Conservation (phyloP, 2,113 vertebrate species). For the Zosterops japonicus region DNA sequence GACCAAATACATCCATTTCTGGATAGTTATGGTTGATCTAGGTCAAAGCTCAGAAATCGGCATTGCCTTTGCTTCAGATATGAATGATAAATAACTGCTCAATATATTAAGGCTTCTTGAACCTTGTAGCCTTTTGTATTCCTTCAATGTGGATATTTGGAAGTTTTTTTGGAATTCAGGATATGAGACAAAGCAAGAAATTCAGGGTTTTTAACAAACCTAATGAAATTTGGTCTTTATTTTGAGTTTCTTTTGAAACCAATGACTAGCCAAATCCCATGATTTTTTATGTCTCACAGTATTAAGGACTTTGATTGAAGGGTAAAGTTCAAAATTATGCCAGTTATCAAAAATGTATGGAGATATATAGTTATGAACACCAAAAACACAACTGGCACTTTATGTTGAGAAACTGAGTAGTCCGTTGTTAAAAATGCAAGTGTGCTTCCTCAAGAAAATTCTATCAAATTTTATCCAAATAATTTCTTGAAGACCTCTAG, state of each 20-base stretch:
- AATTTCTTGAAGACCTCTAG: neutral
- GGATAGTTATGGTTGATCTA: neutral
- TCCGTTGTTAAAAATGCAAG: neutral
- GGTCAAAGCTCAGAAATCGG: neutral
- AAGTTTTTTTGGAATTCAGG: neutral
- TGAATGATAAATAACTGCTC: neutral
- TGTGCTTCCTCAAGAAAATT: neutral
- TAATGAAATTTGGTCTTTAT: neutral
- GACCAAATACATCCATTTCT: neutral
- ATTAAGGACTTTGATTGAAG: neutral
- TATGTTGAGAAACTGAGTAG: neutral
- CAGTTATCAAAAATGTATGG: neutral
- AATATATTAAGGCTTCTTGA: neutral
- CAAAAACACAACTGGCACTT: neutral
- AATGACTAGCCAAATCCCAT: neutral
- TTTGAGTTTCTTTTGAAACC: neutral
- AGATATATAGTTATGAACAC: neutral
- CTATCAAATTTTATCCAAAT: neutral
- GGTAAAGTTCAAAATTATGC: neutral
- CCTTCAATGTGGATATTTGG: neutral
- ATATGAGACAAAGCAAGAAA: neutral
- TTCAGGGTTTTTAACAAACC: neutral
- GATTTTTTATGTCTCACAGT: neutral
- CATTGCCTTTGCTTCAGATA: neutral
- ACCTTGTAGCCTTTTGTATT: neutral